Evolutionary conservation across 2,888 invertebrate species (phyloP).

Genomic region (Plebejus argus): DNA sequence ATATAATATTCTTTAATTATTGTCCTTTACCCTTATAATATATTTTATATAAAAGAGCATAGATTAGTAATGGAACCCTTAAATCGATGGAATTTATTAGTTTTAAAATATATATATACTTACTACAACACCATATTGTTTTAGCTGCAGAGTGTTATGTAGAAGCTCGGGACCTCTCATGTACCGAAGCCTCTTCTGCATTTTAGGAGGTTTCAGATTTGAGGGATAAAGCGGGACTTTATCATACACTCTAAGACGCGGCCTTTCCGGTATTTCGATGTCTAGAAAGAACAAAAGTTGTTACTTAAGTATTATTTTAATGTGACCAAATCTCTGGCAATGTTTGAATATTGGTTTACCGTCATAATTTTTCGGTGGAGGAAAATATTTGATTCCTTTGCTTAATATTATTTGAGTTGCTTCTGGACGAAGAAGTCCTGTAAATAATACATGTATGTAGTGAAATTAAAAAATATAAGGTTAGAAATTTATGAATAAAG

Average conservation of each 20-base stretch:
- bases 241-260: slow-evolving; percentile 85
- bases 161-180: slow-evolving; percentile 95
- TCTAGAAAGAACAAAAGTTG: slow-evolving; percentile 67
- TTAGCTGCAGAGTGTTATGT: slow-evolving; percentile 92
- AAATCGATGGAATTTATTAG: neutral
- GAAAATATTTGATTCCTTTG: slow-evolving; percentile 85
- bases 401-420: slow-evolving; percentile 52
- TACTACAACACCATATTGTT: slow-evolving; percentile 96
- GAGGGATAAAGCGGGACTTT: slow-evolving; percentile 87
- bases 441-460: slow-evolving; percentile 30
- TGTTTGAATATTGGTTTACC: slow-evolving; percentile 68
- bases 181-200: slow-evolving; percentile 89
- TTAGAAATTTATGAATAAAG: neutral
- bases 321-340: no score
- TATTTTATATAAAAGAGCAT: no score
- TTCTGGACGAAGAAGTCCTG: slow-evolving; percentile 60
- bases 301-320: neutral
- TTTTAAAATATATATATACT: slow-evolving; percentile 50
- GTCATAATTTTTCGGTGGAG: slow-evolving; percentile 84
- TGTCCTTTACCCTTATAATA: no score
- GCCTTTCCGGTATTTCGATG: slow-evolving; percentile 86
- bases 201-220: slow-evolving; percentile 87
- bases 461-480: neutral
- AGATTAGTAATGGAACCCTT: neutral
- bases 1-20: no score